Base-by-base conservation (phyloP, 2,888 invertebrate species). In the Volucella zonaria region DNA sequence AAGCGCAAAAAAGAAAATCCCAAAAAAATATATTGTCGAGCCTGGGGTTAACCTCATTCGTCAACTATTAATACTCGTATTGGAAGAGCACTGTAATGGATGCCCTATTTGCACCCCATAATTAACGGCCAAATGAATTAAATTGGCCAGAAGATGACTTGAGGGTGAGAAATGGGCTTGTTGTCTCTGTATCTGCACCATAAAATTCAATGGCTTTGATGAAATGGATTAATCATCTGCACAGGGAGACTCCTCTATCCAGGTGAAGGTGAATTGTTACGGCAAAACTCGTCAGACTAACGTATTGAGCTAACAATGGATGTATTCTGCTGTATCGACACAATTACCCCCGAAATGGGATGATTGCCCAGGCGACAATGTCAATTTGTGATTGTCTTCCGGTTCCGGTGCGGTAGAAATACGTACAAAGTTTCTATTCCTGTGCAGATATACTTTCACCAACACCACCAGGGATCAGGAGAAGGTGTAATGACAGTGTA, bases 341-440 rank as follows among this genome's bases (percentile, higher is more conserved):
- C 64, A 75, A 54, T 67, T 61, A 67, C 59, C 40, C 40, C 43
- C 43, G 18, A 78, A 82, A 74, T 54, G 52, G 59, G 49, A 31
- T 31, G 31, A 78, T 82, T 62, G 68, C 74, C 66, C 68, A 43
- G 75, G 43, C 64, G 82, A 79, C 68, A 75, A 67, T 79, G 79
- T 83, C 79, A 83, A 79, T 70, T 79, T 79, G 79, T 70, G 74
- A 75, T 75, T 75, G 79, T 74, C 79, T 79, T 79, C 82, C 74
- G 68, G 74, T 82, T 67, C 42, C 62, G 73, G 38, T 47, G 59
- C 47, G 40, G 15, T 40, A 12, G 42, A 18, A 14, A 18, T 42
- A 51, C 15, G 10, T 8, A 14, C 38, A 47, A 49, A 10, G 31
- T 1, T 8, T 11, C 12, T 56, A 12, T 58, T 15, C 15, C 1